Base-by-base conservation (phyloP, 1,140 invertebrate species). In the Steinernema feltiae region DNA sequence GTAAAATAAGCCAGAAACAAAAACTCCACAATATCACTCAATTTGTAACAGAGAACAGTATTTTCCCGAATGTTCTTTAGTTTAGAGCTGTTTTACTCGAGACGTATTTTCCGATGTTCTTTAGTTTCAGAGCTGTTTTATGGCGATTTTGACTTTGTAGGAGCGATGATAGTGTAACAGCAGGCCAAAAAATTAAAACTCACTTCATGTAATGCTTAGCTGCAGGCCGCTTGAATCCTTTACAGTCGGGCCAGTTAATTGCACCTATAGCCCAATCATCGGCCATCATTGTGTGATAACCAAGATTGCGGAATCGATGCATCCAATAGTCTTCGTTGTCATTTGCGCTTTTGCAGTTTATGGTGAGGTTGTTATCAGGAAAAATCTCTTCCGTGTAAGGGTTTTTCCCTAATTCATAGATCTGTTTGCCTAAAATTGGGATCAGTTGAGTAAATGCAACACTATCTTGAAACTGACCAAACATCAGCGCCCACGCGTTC, bases 241-340 rank as follows among this genome's bases (percentile, higher is more conserved):
- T 71, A 30, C 77, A 78, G 41, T 77, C 73, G n/a, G 77, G 77
- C 74, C 74, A 78, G 63, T 78, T 78, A 1, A 78, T 21, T n/a
- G 73, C 70, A 46, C 77, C 77, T 31, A 71, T n/a, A 0, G 77
- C 77, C 77, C 77, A 78, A 32, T 78, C 77, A 21, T 78, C 77
- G 17, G 74, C 74, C 18, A 78, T 24, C 17, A 78, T 73, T 0
- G 77, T 78, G 73, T 78, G 74, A 48, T 75, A 76, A 24, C 21
- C 1, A 17, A 21, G 29, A 17, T 77, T 48, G 7, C 30, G 32
- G 35, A 76, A 27, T 12, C 69, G 32, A 77, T 75, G 18, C 46
- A 15, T 31, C 41, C 31, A 71, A 0, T 17, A 29, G 31, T 53
- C 70, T 2, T 74, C 48, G 73, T 77, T 75, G 21, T 77, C 76